A percentile compares a stretch with the other conserved stretches of the same genome.
These are phyloP conservation scores for Eupithecia exiguata DNA, from an alignment of 2,888 invertebrate genomes.

Conservation along the genomic window DNA sequence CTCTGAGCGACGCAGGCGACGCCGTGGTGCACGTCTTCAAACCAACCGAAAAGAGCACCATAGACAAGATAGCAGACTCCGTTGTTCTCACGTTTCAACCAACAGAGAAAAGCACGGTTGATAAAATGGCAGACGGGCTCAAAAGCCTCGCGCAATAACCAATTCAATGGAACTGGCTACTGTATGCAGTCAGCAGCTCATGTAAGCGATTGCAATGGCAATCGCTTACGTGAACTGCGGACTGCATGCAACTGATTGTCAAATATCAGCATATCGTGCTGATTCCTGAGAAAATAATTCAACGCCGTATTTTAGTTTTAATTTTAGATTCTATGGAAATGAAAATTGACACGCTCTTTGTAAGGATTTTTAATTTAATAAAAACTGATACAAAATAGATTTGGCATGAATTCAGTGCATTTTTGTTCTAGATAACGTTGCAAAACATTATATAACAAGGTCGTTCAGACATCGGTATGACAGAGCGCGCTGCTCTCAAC, in stretches of 20 bases:
- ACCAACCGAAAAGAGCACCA: constrained; percentile 70
- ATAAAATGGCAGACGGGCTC: constrained; percentile 68
- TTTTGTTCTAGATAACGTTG: constrained; percentile 19
- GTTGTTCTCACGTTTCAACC: constrained; percentile 53
- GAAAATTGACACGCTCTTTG: constrained; percentile 18
- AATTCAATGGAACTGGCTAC: constrained; percentile 21
- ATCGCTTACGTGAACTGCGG: constrained; percentile 39
- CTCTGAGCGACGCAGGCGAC: constrained; percentile 69
- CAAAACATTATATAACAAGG: constrained; percentile 35
- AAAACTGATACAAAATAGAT: constrained; percentile 18
- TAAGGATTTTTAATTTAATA: constrained; percentile 22
- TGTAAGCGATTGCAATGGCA: constrained; percentile 6
- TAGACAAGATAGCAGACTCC: constrained; percentile 68
- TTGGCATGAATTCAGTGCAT: constrained; percentile 27
- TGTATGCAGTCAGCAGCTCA: too few relatives aligned
- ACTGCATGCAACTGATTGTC: constrained; percentile 17
- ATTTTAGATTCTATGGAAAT: constrained; percentile 6
- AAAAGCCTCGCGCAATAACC: constrained; percentile 60
- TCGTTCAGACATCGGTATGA: constrained; percentile 63
- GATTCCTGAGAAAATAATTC: constrained; percentile 4
- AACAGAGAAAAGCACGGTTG: constrained; percentile 67
- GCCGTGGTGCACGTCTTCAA: constrained; percentile 74
- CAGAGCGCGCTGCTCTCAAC: constrained; percentile 58
- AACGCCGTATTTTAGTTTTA: neutral
- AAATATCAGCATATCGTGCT: constrained; percentile 24